Base-by-base conservation (phyloP, 92 coral and sea anemone genomes). In the Bergia sp. region DNA sequence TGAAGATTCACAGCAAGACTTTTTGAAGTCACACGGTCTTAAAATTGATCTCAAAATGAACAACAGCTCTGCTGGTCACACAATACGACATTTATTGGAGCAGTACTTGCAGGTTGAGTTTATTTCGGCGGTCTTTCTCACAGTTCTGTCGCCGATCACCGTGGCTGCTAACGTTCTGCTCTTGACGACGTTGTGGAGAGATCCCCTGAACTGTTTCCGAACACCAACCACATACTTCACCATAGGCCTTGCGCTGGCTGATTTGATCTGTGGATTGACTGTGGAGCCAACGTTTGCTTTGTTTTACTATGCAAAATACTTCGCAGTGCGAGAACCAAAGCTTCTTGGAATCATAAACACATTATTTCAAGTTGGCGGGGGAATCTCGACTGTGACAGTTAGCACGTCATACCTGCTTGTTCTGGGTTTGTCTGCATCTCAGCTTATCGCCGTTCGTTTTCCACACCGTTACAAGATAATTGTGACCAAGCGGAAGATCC, bases 221-320 rank as follows among this genome's bases (percentile, higher is more conserved):
- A 93, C 96, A 0, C 94, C 98, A 1, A 93, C 94, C 23, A 95
- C 94, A 2, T 95, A 81, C 76, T 95, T 95, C 79, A 93, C 94
- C 50, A 90, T 88, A 4, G 98, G 95, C 4, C 94, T 95, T 18
- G 95, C 98, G 21, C 29, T 90, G 20, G 92, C 92, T 0, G 98
- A 95, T 85, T 76, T 95, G 1, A 86, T 95, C 75, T 92, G 94
- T 9, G 98, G 96, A 1, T 21, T 92, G 73, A 79, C 92, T 1
- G 98, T 95, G 73, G 96, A 95, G 66, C 98, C 98, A n/a, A 73
- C 88, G 41, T 93, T 95, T 53, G 94, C 92, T 10, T 36, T 85
- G 66, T 90, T 72, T 42, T 95, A 93, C 93, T 90, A 88, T 36
- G 92, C 91, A 8, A 91, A 89, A 37, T 89, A 92, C 55, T 72